A percentile compares a stretch with the other conserved stretches of the same genome.
phyloP scores from a whole-genome alignment of 92 coral and sea anemone species.

The Paragorgia papillata region DNA sequence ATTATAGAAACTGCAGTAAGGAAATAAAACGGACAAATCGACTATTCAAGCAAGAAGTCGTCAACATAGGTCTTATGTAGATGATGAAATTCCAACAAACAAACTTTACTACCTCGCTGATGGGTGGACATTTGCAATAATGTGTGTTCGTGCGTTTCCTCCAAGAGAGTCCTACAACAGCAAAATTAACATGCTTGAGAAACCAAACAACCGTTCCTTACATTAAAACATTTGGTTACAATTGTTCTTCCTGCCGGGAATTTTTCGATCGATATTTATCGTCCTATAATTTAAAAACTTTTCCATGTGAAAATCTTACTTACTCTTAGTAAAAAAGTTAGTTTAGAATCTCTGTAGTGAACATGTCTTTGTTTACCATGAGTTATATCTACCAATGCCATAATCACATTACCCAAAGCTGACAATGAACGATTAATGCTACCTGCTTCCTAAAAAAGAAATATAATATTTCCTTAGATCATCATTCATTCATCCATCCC shows the following conservation, averaged over 20 bases:
- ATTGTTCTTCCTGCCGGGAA: too few species aligned
- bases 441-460: constrained; percentile 79
- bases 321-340: constrained; percentile 93
- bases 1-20: too few species aligned
- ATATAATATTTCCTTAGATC: too few species aligned
- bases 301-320: too few species aligned
- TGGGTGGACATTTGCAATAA: constrained; percentile 97
- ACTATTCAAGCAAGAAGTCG: too few species aligned
- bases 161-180: constrained; percentile 87
- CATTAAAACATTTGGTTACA: too few species aligned
- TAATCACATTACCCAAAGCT: constrained; percentile 95
- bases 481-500: neutral
- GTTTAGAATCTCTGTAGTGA: constrained; percentile 94
- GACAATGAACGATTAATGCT: constrained; percentile 95
- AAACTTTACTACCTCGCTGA: constrained; percentile 99
- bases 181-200: neutral
- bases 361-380: constrained; percentile 97
- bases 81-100: too few species aligned
- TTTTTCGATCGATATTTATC: too few species aligned
- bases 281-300: too few species aligned
- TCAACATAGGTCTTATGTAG: too few species aligned
- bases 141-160: constrained; percentile 96
- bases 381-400: constrained; percentile 97
- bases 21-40: too few species aligned
- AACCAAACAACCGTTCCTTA: too few species aligned